Evolutionary conservation across 1,140 invertebrate genomes (phyloP), one percentile per base, ranked within the genome.

Genomic region (Aethina tumida): DNA sequence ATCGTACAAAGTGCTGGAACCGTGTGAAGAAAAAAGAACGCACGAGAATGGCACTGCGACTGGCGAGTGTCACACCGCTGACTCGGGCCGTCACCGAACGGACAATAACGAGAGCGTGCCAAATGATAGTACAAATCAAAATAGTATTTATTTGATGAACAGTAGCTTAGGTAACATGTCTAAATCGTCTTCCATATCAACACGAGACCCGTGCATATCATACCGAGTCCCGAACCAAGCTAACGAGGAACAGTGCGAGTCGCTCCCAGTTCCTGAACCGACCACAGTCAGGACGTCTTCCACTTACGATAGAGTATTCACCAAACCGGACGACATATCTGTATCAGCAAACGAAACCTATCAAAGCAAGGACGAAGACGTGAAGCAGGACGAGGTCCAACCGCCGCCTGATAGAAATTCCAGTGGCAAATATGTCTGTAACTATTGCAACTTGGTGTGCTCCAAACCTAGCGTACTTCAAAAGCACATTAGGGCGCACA

Each of bases 391-490:
- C 7, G 49, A 52, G n/a, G 7, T 27, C 9, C 32, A 30, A 14
- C 21, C 38, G 2, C 39, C 25, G 0, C 43, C 45, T 2, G 50
- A 53, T 18, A 54, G 45, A 28, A 44, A 35, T 16, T 30, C 51
- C 2, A 45, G 37, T 21, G 75, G 74, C 21, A 70, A 76, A 42
- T 81, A 93, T 63, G 73, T 84, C 37, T 95, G 90, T 58, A 76
- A 78, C 2, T 92, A 88, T 61, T 95, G 90, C 65, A 84, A 82
- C 55, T 64, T 88, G 52, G 77, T 75, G 24, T 94, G 88, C 69
- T 81, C 87, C 46, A 95, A 95, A 62, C 90, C 89, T n/a, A 92
- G 87, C 53, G 88, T 93, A 25, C 68, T 94, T 29, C 79, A 92
- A 59, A 95, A 95, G 67, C 90, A 95, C 68, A 85, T 93, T 53